phyloP scores from a whole-genome alignment of 2,797 vertebrate genomes.

The Galagoides demidoff region DNA sequence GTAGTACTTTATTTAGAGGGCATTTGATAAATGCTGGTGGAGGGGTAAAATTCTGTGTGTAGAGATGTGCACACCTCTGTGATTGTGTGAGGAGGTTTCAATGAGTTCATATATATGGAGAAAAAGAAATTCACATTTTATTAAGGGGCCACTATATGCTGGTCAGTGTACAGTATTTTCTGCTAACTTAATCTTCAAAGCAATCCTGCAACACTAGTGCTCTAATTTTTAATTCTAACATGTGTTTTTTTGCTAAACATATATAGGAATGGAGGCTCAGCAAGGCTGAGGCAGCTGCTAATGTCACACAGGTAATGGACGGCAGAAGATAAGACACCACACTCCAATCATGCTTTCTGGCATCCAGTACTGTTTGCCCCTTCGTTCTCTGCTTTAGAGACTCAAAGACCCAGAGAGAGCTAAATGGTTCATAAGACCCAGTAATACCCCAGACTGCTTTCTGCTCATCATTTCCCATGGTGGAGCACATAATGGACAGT shows the following conservation, averaged over 20 bases:
- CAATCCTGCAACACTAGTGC: not conserved
- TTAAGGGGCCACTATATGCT: not conserved
- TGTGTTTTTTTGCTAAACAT: not conserved
- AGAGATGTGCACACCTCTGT: not conserved
- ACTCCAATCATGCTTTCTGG: not conserved
- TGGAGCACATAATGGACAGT: not conserved
- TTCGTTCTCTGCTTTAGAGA: not conserved
- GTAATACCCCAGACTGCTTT: not conserved
- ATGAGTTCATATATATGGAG: not conserved
- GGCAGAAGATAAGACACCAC: not conserved
- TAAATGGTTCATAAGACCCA: not conserved
- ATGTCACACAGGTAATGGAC: not conserved
- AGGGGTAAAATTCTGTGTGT: not conserved
- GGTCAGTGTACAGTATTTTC: not conserved
- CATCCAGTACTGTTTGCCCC: not conserved
- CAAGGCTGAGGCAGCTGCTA: not conserved
- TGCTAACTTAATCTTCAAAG: not conserved
- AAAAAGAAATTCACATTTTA: constrained; percentile 3
- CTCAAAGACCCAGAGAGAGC: not conserved
- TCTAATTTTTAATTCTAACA: not conserved
- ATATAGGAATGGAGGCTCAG: not conserved
- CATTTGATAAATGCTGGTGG: not conserved
- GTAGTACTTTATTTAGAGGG: not conserved
- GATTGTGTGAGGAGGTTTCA: not conserved
- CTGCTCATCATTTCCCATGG: not conserved